Evolutionary conservation across 2,113 vertebrate genomes (phyloP), one percentile per base, ranked within the genome.

Genomic region (Erythrolamprus reginae): DNA sequence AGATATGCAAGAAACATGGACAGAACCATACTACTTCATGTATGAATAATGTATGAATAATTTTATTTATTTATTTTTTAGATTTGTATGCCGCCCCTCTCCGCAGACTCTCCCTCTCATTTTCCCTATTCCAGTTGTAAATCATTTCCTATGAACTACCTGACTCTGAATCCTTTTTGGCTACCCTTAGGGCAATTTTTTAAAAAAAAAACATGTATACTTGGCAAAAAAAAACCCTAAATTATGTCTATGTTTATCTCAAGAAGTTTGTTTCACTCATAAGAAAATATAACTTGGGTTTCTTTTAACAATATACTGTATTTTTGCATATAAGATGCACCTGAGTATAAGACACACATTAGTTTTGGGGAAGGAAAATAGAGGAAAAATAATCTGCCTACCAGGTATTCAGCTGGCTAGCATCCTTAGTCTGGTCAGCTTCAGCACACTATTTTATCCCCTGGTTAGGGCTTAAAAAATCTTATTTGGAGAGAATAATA

Each of bases 1-100:
- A 92, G 45, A 94, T 95, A 93, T 87, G 52, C 58, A 89, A 92
- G 89, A 8, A 45, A 83, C 21, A 52, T 1, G 38, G 58, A 89
- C 48, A 87, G 48, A 88, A 93, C 56, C 2, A 47, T n/a, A 26
- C 83, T 82, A 12, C 70, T 4, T 1, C 55, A 7, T 6, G 17
- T 19, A 93, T 10, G 77, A 51, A 70, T 26, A 88, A 82, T n/a
- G n/a, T n/a, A n/a, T n/a, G n/a, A n/a, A n/a, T n/a, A n/a, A n/a
- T n/a, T n/a, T n/a, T n/a, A n/a, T n/a, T n/a, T n/a, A n/a, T n/a
- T n/a, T n/a, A n/a, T n/a, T n/a, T n/a, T n/a, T n/a, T n/a, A n/a
- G n/a, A n/a, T n/a, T n/a, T n/a, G n/a, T n/a, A n/a, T n/a, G n/a
- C n/a, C n/a, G n/a, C n/a, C n/a, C n/a, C n/a, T n/a, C n/a, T n/a